A percentile compares a stretch with the other conserved stretches of the same genome.
Conservation (phyloP, 2,113 vertebrate genomes). For the Scomber scombrus region DNA sequence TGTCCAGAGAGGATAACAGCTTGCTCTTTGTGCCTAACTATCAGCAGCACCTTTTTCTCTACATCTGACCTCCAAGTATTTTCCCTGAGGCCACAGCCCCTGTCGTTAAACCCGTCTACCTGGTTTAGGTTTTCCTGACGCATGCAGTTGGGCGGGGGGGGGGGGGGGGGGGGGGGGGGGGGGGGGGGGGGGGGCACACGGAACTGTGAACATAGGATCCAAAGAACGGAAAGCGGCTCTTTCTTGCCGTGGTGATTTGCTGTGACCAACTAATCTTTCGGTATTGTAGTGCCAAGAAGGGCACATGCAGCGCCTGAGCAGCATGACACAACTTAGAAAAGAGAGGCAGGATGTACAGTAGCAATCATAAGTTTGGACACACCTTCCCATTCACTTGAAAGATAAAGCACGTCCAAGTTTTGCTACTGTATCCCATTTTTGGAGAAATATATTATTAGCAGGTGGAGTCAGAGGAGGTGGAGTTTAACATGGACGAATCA, state of each 20-base stretch:
- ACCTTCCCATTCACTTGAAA: no score
- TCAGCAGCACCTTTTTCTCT: background rate
- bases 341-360: background rate
- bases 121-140: background rate
- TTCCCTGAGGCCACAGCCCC: slow-evolving; percentile 6
- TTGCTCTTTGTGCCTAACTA: background rate
- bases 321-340: background rate
- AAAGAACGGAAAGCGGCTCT: background rate
- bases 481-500: background rate
- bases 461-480: slow-evolving; percentile 16
- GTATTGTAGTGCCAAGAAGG: background rate
- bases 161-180: no score
- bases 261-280: background rate
- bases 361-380: no score
- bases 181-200: no score
- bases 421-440: no score
- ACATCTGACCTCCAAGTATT: slow-evolving; percentile 30
- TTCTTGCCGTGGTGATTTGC: background rate
- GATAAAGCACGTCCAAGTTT: no score
- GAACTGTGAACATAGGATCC: slow-evolving; percentile 3
- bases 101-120: slow-evolving; percentile 19
- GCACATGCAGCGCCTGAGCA: background rate
- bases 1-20: background rate
- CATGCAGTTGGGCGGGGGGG: background rate
- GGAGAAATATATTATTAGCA: background rate